Base-by-base conservation (phyloP, 2,888 invertebrate genomes). In the Halictus ligatus region DNA sequence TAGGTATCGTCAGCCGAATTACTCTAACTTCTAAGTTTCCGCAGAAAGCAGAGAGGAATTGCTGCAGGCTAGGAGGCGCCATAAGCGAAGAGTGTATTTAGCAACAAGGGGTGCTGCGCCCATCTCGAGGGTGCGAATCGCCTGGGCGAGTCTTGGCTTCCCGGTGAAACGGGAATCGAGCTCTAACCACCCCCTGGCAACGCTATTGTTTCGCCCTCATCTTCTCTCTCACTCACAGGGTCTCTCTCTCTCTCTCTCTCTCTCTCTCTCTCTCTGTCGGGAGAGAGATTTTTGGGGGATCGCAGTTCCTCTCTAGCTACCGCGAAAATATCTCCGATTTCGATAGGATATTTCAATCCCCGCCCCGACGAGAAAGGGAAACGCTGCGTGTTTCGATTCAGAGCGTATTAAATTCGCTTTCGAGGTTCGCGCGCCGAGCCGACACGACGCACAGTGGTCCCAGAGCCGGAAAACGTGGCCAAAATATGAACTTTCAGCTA, bases 101-200 rank as follows among this genome's bases (percentile, higher is more conserved):
- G 60, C 60, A 25, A 6, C 60, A 25, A 25, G 60, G 15, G 4
- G 60, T 25, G 60, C 7, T 25, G 25, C 58, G 2, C 35, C 60
- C 10, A 13, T 58, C 87, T 75, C 80, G n/a, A 29, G 89, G 80
- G 80, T 81, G 46, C 58, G n/a, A 58, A 12, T n/a, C 72, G 69
- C 60, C 76, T 71, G 40, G 25, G 69, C 75, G 84, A 84, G 54
- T 75, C 75, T 50, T n/a, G 29, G 46, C 21, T 29, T 76, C 12
- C 54, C 21, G 69, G 25, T 67, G n/a, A 60, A 60, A 60, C 60
- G 25, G 13, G 60, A 29, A 29, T 25, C 60, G 25, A 60, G 25
- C 25, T 60, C 25, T 15, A 25, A 60, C 60, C 60, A 60, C 60
- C 60, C 60, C 13, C 60, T 60, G 60, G 60, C 25, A 43, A 48